phyloP scores from a whole-genome alignment of 1,140 invertebrate genomes.

The Aleiodes sp. region DNA sequence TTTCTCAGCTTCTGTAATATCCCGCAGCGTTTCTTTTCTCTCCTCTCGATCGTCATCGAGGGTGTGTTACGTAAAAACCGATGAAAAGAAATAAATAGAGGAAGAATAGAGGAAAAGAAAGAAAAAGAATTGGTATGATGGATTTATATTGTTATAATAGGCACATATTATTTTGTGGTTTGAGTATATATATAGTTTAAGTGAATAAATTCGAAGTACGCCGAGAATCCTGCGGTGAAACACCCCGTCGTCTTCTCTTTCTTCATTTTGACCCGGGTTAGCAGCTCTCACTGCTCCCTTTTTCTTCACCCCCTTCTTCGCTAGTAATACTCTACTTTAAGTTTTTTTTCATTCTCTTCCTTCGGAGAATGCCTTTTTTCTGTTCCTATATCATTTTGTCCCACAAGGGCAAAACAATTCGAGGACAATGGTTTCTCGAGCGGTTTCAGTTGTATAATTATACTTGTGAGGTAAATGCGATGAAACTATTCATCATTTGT shows the following conservation, averaged over 20 bases:
- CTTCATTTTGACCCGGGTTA: background rate
- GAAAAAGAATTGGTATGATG: constrained; percentile 4
- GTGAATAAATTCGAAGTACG: constrained; percentile 31
- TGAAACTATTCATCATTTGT: too few relatives aligned
- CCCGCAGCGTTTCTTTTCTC: constrained; percentile 20
- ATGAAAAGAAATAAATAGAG: background rate
- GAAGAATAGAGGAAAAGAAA: too few relatives aligned
- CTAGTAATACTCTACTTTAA: too few relatives aligned
- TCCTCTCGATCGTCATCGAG: background rate
- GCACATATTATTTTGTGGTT: background rate
- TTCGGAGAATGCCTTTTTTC: constrained; percentile 17
- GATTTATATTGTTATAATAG: constrained; percentile 27
- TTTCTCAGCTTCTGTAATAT: constrained; percentile 26
- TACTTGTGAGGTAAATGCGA: background rate
- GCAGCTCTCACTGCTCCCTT: background rate
- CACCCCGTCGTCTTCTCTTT: constrained; percentile 41
- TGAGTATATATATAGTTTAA: background rate
- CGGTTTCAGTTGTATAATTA: constrained; percentile 44
- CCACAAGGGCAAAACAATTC: constrained; percentile 45
- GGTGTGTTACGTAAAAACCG: background rate
- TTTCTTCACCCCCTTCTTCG: background rate
- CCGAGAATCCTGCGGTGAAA: constrained; percentile 41
- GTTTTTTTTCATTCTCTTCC: background rate
- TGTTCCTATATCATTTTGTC: constrained; percentile 22
- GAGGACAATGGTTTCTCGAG: constrained; percentile 41